phyloP scores from a whole-genome alignment of 1,140 invertebrate species.

The Lanistes nyassanus region DNA sequence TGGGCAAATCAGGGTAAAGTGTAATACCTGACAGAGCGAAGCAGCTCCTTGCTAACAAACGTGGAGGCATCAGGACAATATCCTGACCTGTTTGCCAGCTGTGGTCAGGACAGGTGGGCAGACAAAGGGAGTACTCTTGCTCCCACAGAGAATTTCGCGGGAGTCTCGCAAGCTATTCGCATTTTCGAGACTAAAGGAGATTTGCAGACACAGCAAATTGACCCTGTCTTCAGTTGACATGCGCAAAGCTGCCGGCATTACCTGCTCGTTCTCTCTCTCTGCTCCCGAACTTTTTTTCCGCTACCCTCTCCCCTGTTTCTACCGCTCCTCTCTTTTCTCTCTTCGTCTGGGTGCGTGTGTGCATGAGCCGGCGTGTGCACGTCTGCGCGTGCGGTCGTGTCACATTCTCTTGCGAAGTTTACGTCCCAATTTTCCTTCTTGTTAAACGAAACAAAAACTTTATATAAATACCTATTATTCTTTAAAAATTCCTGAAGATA shows the following conservation, averaged over 20 bases:
- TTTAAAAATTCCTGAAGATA: not conserved
- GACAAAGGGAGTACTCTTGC: too few relatives aligned
- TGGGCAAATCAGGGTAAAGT: too few relatives aligned
- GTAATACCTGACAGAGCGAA: too few relatives aligned
- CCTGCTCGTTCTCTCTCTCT: conserved; percentile 1
- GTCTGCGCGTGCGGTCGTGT: not conserved
- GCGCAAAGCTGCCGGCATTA: not conserved
- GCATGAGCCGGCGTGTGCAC: not conserved
- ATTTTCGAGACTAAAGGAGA: too few relatives aligned
- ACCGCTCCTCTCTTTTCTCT: not conserved
- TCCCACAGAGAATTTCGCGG: too few relatives aligned
- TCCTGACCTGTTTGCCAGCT: too few relatives aligned
- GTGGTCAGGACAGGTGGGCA: too few relatives aligned
- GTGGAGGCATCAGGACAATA: too few relatives aligned
- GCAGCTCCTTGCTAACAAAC: too few relatives aligned
- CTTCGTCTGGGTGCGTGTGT: conserved; percentile 17
- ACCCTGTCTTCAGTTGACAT: too few relatives aligned
- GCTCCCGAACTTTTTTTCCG: not conserved
- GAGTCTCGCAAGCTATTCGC: too few relatives aligned
- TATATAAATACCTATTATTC: not conserved
- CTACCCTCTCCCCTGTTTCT: not conserved
- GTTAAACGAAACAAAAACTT: not conserved
- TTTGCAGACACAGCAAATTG: too few relatives aligned
- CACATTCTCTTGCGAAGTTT: not conserved
- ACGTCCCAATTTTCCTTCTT: not conserved